A percentile compares a stretch with the other conserved stretches of the same genome.
phyloP scores from a whole-genome alignment of 2,113 vertebrate species.

The Suricata suricatta region DNA sequence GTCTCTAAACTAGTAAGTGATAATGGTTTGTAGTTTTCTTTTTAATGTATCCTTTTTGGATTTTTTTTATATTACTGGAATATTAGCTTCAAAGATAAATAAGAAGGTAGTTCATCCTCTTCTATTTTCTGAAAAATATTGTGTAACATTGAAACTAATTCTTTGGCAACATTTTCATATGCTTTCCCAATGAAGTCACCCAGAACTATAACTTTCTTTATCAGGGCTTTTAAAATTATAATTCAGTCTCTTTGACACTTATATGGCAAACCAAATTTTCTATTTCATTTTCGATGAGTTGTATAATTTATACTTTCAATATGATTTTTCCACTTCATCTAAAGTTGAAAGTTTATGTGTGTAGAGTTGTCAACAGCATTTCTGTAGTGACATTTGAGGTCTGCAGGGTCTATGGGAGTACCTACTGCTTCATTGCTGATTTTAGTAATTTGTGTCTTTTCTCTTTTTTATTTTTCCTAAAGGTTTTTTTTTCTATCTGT shows the following conservation, averaged over 20 bases:
- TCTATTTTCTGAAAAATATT: not conserved
- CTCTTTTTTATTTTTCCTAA: not conserved
- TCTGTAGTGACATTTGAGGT: not conserved
- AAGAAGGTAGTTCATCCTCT: not conserved
- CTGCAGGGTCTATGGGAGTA: not conserved
- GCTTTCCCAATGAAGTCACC: not conserved
- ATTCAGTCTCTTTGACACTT: not conserved
- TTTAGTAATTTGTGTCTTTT: not conserved
- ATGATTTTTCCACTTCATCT: not conserved
- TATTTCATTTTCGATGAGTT: not conserved
- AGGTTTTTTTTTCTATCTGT: not conserved
- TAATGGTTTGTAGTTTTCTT: not conserved
- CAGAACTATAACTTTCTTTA: not conserved
- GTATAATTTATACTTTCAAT: not conserved
- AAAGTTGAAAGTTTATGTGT: not conserved
- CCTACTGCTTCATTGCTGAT: not conserved
- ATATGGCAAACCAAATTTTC: not conserved
- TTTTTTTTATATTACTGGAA: not conserved
- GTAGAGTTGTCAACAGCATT: not conserved
- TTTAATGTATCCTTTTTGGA: not conserved
- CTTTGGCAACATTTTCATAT: not conserved
- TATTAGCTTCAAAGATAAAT: not conserved
- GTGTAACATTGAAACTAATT: not conserved
- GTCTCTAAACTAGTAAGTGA: not conserved
- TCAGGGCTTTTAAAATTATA: not conserved